phyloP scores from a whole-genome alignment of 1,140 invertebrate genomes.

The Anagrus nilaparvatae region DNA sequence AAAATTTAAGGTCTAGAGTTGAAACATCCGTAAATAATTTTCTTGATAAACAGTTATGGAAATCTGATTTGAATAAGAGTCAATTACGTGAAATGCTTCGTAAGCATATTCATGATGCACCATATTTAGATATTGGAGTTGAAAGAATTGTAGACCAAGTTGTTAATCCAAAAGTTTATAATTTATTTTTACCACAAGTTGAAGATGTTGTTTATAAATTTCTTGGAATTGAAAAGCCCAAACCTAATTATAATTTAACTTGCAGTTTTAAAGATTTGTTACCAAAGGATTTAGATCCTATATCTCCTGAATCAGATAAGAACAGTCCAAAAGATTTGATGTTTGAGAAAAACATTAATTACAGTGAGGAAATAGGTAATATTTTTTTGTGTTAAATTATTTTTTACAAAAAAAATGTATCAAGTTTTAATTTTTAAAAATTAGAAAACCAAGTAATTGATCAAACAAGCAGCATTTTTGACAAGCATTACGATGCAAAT shows the following conservation, averaged over 20 bases:
- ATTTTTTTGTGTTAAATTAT: too few species aligned
- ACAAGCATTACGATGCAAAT: not conserved
- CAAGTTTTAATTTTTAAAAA: too few species aligned
- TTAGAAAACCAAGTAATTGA: too few species aligned
- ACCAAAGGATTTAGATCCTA: slow-evolving; percentile 64
- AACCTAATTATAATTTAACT: slow-evolving; percentile 33
- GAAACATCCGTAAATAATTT: slow-evolving; percentile 78
- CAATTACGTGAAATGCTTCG: slow-evolving; percentile 79
- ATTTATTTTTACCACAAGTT: slow-evolving; percentile 79
- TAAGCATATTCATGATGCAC: slow-evolving; percentile 71
- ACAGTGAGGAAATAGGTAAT: too few species aligned
- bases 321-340: slow-evolving; percentile 37
- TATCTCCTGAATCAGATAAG: slow-evolving; percentile 65
- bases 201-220: slow-evolving; percentile 83
- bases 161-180: slow-evolving; percentile 83
- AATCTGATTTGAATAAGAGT: slow-evolving; percentile 81
- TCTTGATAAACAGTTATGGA: slow-evolving; percentile 72
- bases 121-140: slow-evolving; percentile 56
- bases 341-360: too few species aligned
- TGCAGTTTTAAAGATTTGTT: slow-evolving; percentile 49
- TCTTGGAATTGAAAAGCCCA: slow-evolving; percentile 65
- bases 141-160: slow-evolving; percentile 92
- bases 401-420: too few species aligned
- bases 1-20: slow-evolving; percentile 82
- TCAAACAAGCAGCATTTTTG: too few species aligned